phyloP scores from a whole-genome alignment of 2,888 invertebrate genomes.

The Drosophila fungiperda region DNA sequence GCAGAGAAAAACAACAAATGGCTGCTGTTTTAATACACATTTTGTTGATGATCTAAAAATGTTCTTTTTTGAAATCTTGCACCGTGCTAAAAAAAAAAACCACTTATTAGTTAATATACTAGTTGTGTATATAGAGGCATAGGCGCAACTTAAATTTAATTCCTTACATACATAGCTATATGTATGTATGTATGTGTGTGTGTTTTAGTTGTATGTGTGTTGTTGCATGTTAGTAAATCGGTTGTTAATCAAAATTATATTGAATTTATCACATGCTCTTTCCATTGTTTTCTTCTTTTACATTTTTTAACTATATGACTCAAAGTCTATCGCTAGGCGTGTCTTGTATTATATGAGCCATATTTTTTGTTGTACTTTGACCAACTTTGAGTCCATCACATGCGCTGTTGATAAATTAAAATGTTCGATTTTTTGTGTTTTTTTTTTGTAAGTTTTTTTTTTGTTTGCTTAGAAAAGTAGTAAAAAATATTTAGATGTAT shows the following conservation, averaged over 20 bases:
- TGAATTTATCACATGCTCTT: conserved; percentile 76
- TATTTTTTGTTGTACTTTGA: conserved; percentile 9
- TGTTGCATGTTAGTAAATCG: conserved; percentile 60
- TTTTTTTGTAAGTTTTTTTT: conserved; percentile 13
- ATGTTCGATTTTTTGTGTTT: conserved; percentile 41
- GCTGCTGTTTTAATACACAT: conserved; percentile 12
- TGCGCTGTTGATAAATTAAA: conserved; percentile 79
- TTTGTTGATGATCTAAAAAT: conserved; percentile 10
- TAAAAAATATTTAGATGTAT: conserved; percentile 63
- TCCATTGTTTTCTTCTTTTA: conserved; percentile 42
- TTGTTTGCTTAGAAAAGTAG: conserved; percentile 63
- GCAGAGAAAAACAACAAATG: conserved; percentile 20
- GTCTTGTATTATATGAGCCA: conserved; percentile 41
- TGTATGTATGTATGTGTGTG: conserved; percentile 27
- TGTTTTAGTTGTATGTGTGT: conserved; percentile 19
- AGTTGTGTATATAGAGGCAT: conserved; percentile 29
- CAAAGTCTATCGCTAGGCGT: conserved; percentile 46
- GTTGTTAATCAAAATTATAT: conserved; percentile 74
- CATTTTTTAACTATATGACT: conserved; percentile 68
- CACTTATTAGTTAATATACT: conserved; percentile 18
- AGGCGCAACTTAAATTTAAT: conserved; percentile 49
- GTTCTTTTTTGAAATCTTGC: conserved; percentile 18
- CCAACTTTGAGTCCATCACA: conserved; percentile 72
- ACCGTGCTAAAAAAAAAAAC: conserved; percentile 19
- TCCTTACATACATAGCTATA: conserved; percentile 33